Conservation (phyloP, 2,113 vertebrate genomes). For the Phrynocephalus versicolor region DNA sequence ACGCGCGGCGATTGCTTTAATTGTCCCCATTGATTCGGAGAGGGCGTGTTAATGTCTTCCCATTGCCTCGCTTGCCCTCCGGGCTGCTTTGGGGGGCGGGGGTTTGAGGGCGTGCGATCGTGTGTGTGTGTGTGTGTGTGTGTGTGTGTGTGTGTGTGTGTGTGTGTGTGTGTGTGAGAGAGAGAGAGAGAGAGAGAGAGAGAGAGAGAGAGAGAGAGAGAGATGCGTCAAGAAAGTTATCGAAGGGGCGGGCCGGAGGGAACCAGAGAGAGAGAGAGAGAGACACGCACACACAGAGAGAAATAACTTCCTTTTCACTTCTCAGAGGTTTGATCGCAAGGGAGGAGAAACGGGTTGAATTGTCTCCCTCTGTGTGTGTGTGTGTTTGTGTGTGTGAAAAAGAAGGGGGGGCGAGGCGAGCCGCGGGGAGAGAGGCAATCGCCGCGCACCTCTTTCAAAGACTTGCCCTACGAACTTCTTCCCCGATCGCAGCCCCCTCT, state of each 20-base stretch:
- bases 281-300: too few species aligned
- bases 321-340: background rate
- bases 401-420: too few species aligned
- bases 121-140: constrained; percentile 15
- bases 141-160: background rate
- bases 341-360: background rate
- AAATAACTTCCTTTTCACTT: constrained; percentile 19
- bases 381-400: background rate
- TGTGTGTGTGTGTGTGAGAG: constrained; percentile 39
- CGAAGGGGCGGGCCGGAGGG: too few species aligned
- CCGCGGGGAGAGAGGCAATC: background rate
- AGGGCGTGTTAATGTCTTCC: constrained; percentile 64
- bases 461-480: constrained; percentile 16
- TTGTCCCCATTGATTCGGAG: constrained; percentile 34
- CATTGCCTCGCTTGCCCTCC: constrained; percentile 72
- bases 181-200: background rate
- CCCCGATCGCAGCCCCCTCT: background rate
- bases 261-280: too few species aligned
- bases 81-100: constrained; percentile 23
- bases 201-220: background rate
- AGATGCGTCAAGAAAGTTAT: too few species aligned
- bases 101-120: background rate
- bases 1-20: constrained; percentile 18
- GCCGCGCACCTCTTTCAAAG: background rate
- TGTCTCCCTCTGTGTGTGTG: background rate